Base-by-base conservation (phyloP, 1,140 invertebrate species). In the Cydia amplana region DNA sequence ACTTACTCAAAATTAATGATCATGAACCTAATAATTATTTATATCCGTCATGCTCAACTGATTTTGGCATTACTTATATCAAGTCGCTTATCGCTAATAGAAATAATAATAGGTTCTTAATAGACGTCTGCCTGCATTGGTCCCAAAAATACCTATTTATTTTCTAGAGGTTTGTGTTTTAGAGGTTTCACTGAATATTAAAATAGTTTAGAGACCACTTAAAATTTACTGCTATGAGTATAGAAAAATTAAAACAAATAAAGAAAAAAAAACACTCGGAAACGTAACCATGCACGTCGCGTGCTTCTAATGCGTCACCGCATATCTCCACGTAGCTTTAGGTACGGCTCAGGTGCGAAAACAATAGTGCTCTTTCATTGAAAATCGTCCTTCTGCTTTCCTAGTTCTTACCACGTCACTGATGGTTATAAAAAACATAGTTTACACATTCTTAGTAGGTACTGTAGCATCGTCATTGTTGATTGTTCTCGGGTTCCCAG, bases 341-440 rank as follows among this genome's bases (percentile, higher is more conserved):
- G n/a, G 49, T 51, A 85, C 78, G 43, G 23, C 78, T 73, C 86
- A 87, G 85, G 84, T 88, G 87, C 80, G 75, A 83, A 84, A 80
- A 76, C 75, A 70, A 65, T 77, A 55, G 77, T 78, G 77, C 79
- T 77, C 79, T 70, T 77, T 74, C 28, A 70, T 7, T 70, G 65
- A 70, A 43, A 40, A 36, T 40, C 7, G 65, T 23, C 18, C 20
- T 18, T 55, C 51, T 60, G 20, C 65, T n/a, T 70, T 9, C 32
- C 3, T 16, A 70, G n/a, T 70, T 6, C 65, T 18, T 40, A 16
- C 65, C 18, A 70, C 65, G 65, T 70, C 65, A 70, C 65, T 70
- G 23, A 70, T 70, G 20, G 20, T 10, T 16, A 23, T 16, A 6
- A 60, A 60, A 60, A 60, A 60, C 55, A 60, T 60, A 60, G 55